Base-by-base conservation (phyloP, 2,888 invertebrate genomes). In the Heteromurus nitidus region DNA sequence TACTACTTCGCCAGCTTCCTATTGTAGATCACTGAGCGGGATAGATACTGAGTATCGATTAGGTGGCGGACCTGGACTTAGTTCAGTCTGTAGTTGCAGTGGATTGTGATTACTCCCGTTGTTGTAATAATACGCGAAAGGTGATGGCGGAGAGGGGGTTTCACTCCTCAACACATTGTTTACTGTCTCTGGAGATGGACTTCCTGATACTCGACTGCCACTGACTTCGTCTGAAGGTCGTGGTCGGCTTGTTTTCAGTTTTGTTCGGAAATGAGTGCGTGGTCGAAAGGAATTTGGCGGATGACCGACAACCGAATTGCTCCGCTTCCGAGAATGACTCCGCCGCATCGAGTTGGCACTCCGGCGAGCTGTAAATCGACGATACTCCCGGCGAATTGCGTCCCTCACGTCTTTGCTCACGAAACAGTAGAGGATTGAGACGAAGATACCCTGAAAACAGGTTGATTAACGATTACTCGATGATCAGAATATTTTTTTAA, bases 391-490 rank as follows among this genome's bases (percentile, higher is more conserved):
- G 3, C 84, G 60, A 44, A 87, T 85, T 3, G 87, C 86, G 31
- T 85, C 84, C 36, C 85, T 65, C 9, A 86, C 86, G 53, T 86
- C 86, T 18, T 72, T 72, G 67, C 85, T 85, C 24, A 85, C 64
- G 65, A 85, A 86, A 50, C 86, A 86, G 83, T 86, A 86, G 22
- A 86, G 62, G 65, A 86, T 64, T 2, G 84, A 77, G 18, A 86
- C 86, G 62, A 86, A 82, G 13, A 86, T 79, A 13, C 86, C 86
- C 86, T 86, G 73, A 0, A 22, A 26, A 50, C 16, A 77, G 53
- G 13, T 36, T 36, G n/a, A n/a, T n/a, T n/a, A n/a, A n/a, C n/a
- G n/a, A n/a, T n/a, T n/a, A n/a, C n/a, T n/a, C n/a, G n/a, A n/a
- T n/a, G n/a, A n/a, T n/a, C n/a, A n/a, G n/a, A n/a, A n/a, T n/a